These are phyloP conservation scores for Ormyrus pomaceus DNA, from an alignment of 2,888 invertebrate genomes.

Conservation along the genomic window DNA sequence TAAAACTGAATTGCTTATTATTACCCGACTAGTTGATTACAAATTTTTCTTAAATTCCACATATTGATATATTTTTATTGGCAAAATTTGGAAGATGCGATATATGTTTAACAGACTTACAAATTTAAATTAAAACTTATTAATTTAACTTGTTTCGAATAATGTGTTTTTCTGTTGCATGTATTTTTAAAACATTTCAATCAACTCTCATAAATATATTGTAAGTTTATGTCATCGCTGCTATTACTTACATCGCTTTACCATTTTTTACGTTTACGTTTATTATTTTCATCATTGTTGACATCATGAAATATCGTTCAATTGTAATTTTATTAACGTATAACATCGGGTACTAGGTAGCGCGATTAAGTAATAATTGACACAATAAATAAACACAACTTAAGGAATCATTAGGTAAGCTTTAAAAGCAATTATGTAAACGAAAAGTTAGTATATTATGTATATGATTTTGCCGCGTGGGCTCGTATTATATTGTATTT, in stretches of 20 bases:
- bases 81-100: not conserved
- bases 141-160: conserved; percentile 21
- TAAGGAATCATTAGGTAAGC: conserved; percentile 59
- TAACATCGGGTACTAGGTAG: conserved; percentile 72
- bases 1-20: too few species aligned
- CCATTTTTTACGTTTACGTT: conserved; percentile 51
- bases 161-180: conserved; percentile 57
- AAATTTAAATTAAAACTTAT: conserved; percentile 30
- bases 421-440: conserved; percentile 61
- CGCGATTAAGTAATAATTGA: conserved; percentile 60
- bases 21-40: too few species aligned
- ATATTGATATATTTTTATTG: too few species aligned
- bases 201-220: conserved; percentile 64
- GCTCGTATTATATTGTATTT: conserved; percentile 58
- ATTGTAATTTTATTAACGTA: conserved; percentile 62
- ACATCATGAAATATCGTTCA: conserved; percentile 38
- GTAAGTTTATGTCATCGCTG: conserved; percentile 62
- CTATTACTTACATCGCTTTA: conserved; percentile 48
- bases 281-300: conserved; percentile 50
- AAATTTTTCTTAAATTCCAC: too few species aligned
- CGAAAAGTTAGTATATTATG: conserved; percentile 51
- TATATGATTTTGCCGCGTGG: conserved; percentile 38
- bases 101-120: conserved; percentile 10
- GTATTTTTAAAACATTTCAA: conserved; percentile 63
- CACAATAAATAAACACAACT: conserved; percentile 15